phyloP scores from a whole-genome alignment of 2,113 vertebrate genomes.

The Cephalopterus ornatus region DNA sequence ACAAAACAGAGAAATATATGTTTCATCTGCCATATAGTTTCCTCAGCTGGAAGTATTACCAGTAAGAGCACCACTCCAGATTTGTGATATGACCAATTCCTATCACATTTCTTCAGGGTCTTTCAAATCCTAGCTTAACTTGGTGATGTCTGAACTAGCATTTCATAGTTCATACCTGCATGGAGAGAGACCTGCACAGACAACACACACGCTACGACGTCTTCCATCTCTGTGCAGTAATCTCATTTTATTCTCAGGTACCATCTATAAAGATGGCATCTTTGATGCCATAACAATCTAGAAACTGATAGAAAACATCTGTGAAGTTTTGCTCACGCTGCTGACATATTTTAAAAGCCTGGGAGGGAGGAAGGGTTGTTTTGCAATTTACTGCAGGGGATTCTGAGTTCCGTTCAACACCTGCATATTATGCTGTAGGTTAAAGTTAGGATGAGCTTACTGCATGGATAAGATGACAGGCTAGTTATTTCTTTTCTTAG shows the following conservation, averaged over 20 bases:
- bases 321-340: neutral
- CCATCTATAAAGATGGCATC: neutral
- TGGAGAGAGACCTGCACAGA: neutral
- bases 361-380: neutral
- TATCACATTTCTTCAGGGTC: neutral
- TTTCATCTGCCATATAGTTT: neutral
- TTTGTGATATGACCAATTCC: neutral
- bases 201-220: rapidly evolving
- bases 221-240: neutral
- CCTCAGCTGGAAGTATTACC: neutral
- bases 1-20: neutral
- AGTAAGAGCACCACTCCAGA: neutral
- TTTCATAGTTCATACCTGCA: neutral
- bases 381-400: neutral
- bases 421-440: neutral
- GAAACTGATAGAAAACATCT: neutral
- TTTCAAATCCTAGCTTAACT: neutral
- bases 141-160: neutral
- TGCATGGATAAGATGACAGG: neutral
- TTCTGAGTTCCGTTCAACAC: neutral
- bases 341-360: neutral
- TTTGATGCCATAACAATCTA: neutral
- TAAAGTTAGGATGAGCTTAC: neutral
- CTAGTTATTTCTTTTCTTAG: neutral
- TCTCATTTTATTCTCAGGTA: neutral